Base-by-base conservation (phyloP, 2,797 vertebrate species). In the Falco rusticolus region DNA sequence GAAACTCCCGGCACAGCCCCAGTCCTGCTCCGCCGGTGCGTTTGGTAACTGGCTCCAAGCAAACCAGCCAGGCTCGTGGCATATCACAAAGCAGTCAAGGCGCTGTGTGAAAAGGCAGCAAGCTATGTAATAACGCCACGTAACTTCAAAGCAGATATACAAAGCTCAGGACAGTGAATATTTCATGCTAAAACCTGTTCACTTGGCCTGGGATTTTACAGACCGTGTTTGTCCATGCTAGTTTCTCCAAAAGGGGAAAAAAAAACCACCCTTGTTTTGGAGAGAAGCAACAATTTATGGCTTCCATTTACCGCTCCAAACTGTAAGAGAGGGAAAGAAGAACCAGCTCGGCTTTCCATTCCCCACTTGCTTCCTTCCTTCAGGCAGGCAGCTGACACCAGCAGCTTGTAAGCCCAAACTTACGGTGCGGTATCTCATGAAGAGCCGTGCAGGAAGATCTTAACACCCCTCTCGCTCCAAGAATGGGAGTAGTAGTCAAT, bases 51-150 rank as follows among this genome's bases (percentile, higher is more conserved):
- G 47, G 18, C 19, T 28, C 63, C 34, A 21, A 34, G 31, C 31
- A 50, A 43, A 77, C 6, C 0, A 22, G 28, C 31, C 41, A 12
- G 48, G 48, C 41, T 31, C 4, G 0, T 3, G 13, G 41, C 0
- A 1, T 28, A 7, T 4, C 26, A 5, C 6, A 10, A 34, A 24
- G 34, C 53, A 18, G 26, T 5, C 12, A 20, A 6, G 11, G 48
- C 28, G 72, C 72, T 16, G 22, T 12, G 60, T 15, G 39, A 18
- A 19, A 34, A 39, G 33, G 45, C 47, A 79, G 33, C 22, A 14
- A 80, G 54, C 64, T 20, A 12, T 7, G n/a, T 5, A 22, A 13
- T 12, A 41, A 16, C 4, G 34, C 10, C 28, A 7, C 0, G 0
- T 9, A 31, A 48, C 82, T 43, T 37, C 61, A 50, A 45, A 82